Base-by-base conservation (phyloP, 2,888 invertebrate genomes). In the Uloborus plumipes region DNA sequence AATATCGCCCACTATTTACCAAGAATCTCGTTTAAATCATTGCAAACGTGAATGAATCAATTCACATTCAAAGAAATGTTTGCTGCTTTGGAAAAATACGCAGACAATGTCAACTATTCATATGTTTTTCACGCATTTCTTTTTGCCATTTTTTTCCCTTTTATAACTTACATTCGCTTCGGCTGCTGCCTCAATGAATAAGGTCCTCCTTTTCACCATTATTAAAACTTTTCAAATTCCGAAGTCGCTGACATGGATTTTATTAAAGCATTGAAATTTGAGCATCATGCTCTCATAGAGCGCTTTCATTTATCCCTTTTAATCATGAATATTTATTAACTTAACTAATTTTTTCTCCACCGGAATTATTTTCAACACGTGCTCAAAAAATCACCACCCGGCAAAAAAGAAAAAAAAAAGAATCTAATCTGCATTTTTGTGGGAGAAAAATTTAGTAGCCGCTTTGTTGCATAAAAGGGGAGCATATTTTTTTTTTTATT, bases 271-370 rank as follows among this genome's bases (percentile, higher is more conserved):
- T 39, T 39, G 39, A 39, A 39, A 39, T 39, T 15, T 18, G n/a
- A 0, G 31, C 51, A 15, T 50, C 62, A 61, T 53, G 51, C 31
- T 62, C 53, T 62, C 39, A 58, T 58, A 50, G 31, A 39, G 39
- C 9, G 3, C 39, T 13, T 31, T 50, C 61, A 58, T 70, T 62
- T n/a, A 50, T 62, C 49, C 39, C 50, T 49, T 71, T 62, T 31
- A 31, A 51, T 62, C 26, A 72, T 72, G 62, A 72, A 72, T 72
- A 72, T 62, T 53, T 72, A 72, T 72, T 72, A 50, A 72, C 62
- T 72, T 62, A 72, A 72, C 62, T 51, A 51, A 18, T 72, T 62
- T 62, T 49, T 72, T 67, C n/a, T 39, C 50, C 39, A 26, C 3
- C 1, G 53, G 53, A 67, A 67, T 51, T 67, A 67, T 65, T 49